These are phyloP conservation scores for Paramormyrops kingsleyae DNA, from an alignment of 2,113 vertebrate genomes.

Conservation along the genomic window DNA sequence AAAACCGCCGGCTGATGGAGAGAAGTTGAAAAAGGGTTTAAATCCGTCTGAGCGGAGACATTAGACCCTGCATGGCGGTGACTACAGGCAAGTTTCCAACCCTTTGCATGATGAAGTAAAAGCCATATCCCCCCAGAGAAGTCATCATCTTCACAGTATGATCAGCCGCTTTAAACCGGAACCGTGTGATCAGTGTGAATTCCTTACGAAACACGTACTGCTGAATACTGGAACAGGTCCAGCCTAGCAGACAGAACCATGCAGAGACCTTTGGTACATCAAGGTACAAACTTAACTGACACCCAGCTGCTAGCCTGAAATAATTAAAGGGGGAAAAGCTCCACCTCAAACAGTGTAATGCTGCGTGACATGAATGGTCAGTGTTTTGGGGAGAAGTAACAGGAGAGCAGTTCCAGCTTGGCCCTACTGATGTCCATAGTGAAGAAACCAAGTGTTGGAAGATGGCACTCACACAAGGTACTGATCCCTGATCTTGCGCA, in stretches of 20 bases:
- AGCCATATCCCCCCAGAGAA: not conserved
- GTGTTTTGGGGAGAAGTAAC: not conserved
- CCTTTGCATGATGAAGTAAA: not conserved
- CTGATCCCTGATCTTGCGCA: slow-evolving; percentile 93
- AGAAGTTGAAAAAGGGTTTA: not conserved
- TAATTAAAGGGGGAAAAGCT: not conserved
- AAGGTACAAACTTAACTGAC: not conserved
- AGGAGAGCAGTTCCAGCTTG: not conserved
- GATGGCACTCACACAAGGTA: slow-evolving; percentile 77
- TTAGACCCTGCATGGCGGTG: not conserved
- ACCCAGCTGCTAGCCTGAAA: not conserved
- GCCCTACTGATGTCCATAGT: not conserved
- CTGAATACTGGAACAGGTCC: not conserved
- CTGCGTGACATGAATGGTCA: not conserved
- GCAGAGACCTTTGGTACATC: not conserved
- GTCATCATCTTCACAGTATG: not conserved
- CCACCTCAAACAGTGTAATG: not conserved
- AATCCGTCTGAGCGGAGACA: not conserved
- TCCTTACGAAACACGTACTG: not conserved
- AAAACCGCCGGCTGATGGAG: not conserved
- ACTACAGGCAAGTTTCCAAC: not conserved
- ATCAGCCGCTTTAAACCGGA: not conserved
- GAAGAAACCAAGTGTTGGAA: not conserved
- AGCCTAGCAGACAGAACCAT: not conserved
- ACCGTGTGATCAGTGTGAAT: not conserved